phyloP scores from a whole-genome alignment of 2,888 invertebrate species.

The Acrobasis suavella region DNA sequence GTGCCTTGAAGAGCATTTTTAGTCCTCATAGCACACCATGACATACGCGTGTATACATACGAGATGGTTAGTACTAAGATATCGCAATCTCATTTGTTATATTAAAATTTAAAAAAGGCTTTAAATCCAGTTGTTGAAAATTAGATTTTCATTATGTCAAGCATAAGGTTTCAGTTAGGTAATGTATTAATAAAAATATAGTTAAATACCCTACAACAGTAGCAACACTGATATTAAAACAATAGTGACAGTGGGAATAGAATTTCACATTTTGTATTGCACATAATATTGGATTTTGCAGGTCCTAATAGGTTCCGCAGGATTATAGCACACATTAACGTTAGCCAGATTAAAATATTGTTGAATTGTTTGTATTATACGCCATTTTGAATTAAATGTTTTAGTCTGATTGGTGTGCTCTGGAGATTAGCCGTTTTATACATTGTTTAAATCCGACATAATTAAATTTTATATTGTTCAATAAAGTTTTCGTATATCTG shows the following conservation, averaged over 20 bases:
- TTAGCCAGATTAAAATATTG: constrained; percentile 25
- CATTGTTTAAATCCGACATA: not conserved
- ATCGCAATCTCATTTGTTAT: no score
- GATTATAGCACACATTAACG: constrained; percentile 61
- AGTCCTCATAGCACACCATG: no score
- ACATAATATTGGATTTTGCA: constrained; percentile 32
- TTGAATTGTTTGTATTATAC: constrained; percentile 23
- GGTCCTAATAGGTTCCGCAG: constrained; percentile 56
- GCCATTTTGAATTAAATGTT: constrained; percentile 15
- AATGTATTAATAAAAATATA: no score
- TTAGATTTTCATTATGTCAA: no score
- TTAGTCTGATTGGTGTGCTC: constrained; percentile 19
- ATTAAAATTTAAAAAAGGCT: no score
- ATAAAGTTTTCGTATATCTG: not conserved
- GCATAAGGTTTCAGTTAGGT: no score
- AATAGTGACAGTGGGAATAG: constrained; percentile 6
- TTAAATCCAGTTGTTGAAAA: no score
- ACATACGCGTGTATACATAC: no score
- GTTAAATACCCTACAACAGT: not conserved
- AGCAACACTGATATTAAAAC: not conserved
- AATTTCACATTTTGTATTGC: constrained; percentile 36
- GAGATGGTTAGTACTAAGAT: no score
- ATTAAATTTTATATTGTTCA: not conserved
- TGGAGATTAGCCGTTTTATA: constrained; percentile 9
- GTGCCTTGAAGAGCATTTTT: no score